Evolutionary conservation across 2,888 invertebrate species (phyloP), one percentile per base, ranked within the genome.

Genomic region (Philonicus albiceps): DNA sequence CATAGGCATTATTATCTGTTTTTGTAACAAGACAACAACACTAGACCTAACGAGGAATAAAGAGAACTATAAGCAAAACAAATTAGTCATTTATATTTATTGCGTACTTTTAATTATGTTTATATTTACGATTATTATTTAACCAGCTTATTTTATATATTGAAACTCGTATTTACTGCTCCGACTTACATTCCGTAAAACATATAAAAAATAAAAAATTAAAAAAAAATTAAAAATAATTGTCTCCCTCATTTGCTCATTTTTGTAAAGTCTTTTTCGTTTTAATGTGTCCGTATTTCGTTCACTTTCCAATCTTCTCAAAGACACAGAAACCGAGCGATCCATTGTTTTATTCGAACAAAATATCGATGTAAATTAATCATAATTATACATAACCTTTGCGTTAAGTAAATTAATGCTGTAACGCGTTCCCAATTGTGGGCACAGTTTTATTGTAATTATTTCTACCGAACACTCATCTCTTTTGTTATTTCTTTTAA

Each of bases 401-500:
- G 72, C 11, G 43, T 84, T 43, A 43, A 84, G 84, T 30, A 84
- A 72, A 84, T 40, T 84, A 84, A 73, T 43, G 27, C 84, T 84
- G 34, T 84, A 78, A 84, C 27, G 40, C n/a, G 49, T 43, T n/a
- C 73, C 73, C 40, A 84, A 16, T 19, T 16, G 40, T 73, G 30
- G 73, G 40, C 53, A 8, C n/a, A 84, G 11, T 73, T 73, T 43
- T 84, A 73, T n/a, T 84, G 73, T 84, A 73, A 73, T 84, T 73
- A 84, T 73, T 40, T 37, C 40, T 84, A 72, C 74, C 37, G 49
- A 83, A 72, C n/a, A 83, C 72, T 83, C 83, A 73, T 73, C 40
- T 84, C 72, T 84, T 83, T 84, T 81, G 84, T 73, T 84, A 84
- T 84, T 73, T 73, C 40, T 73, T 84, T 84, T 84, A 84, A 72